Conservation (phyloP, 2,888 invertebrate species). For the Cordilura impudica region DNA sequence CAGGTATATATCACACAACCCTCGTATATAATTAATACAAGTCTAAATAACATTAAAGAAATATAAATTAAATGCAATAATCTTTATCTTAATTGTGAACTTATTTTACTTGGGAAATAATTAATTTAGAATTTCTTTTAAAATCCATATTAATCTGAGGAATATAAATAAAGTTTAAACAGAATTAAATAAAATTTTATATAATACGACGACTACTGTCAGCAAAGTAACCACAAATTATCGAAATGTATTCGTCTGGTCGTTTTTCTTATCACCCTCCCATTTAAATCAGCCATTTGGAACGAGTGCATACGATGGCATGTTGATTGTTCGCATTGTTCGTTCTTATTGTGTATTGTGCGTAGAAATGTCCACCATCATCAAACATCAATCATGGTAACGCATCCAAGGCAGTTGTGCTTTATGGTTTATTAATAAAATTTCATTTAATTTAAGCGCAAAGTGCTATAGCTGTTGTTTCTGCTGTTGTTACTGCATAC, state of each 20-base stretch:
- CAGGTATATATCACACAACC: too few relatives aligned
- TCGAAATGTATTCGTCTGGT: slow-evolving; percentile 25
- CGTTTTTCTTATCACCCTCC: slow-evolving; percentile 2
- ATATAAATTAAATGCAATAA: slow-evolving; percentile 1
- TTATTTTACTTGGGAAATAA: too few relatives aligned
- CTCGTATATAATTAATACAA: too few relatives aligned
- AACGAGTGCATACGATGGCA: neutral
- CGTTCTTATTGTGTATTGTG: slow-evolving; percentile 32
- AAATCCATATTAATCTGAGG: too few relatives aligned
- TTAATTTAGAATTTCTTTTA: too few relatives aligned
- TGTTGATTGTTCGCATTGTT: slow-evolving; percentile 29
- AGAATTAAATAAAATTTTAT: too few relatives aligned
- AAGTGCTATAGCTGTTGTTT: slow-evolving; percentile 13
- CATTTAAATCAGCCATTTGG: neutral
- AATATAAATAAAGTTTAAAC: too few relatives aligned
- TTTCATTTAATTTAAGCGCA: slow-evolving; percentile 53
- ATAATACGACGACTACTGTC: too few relatives aligned
- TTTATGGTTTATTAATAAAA: slow-evolving; percentile 62
- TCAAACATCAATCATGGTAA: slow-evolving; percentile 58
- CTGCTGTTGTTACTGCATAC: too few relatives aligned
- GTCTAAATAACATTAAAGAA: too few relatives aligned
- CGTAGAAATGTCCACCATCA: slow-evolving; percentile 44
- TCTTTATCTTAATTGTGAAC: too few relatives aligned
- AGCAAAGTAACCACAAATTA: slow-evolving; percentile 40
- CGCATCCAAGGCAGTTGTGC: slow-evolving; percentile 57